Evolutionary conservation across 1,140 invertebrate genomes (phyloP).

Genomic region (Bombus confusus): DNA sequence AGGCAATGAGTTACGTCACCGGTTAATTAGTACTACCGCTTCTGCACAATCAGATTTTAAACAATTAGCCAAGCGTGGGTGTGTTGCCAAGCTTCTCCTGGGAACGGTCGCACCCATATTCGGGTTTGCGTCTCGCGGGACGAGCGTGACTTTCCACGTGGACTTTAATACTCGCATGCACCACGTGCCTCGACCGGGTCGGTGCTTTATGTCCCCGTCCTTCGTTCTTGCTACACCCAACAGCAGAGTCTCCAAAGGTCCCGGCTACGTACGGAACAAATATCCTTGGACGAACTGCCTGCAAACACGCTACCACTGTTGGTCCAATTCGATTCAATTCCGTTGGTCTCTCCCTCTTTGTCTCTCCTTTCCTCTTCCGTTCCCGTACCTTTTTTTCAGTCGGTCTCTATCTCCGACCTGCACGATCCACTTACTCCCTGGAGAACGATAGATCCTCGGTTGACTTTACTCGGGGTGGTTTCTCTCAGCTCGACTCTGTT

Average conservation of each 20-base stretch:
- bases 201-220: conserved; percentile 69
- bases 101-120: conserved; percentile 77
- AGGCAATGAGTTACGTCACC: conserved; percentile 31
- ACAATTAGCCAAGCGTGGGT: conserved; percentile 75
- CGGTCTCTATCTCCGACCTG: conserved; percentile 65
- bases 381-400: conserved; percentile 40
- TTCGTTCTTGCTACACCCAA: conserved; percentile 69
- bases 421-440: conserved; percentile 72
- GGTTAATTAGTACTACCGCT: conserved; percentile 45
- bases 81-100: conserved; percentile 68
- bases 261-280: conserved; percentile 67
- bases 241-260: conserved; percentile 68
- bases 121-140: conserved; percentile 71
- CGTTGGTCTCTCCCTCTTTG: conserved; percentile 52
- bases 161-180: conserved; percentile 66
- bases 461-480: conserved; percentile 75
- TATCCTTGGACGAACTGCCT: conserved; percentile 78
- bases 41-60: conserved; percentile 79
- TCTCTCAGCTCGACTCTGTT: conserved; percentile 58
- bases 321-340: conserved; percentile 81
- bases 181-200: conserved; percentile 57
- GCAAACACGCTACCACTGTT: conserved; percentile 75
- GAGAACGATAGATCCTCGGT: conserved; percentile 79
- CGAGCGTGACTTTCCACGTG: conserved; percentile 78
- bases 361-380: conserved; percentile 56